A percentile compares a stretch with the other conserved stretches of the same genome.
Evolutionary conservation across 2,797 vertebrate genomes (phyloP).

Genomic region (Melanotaenia nigrans): DNA sequence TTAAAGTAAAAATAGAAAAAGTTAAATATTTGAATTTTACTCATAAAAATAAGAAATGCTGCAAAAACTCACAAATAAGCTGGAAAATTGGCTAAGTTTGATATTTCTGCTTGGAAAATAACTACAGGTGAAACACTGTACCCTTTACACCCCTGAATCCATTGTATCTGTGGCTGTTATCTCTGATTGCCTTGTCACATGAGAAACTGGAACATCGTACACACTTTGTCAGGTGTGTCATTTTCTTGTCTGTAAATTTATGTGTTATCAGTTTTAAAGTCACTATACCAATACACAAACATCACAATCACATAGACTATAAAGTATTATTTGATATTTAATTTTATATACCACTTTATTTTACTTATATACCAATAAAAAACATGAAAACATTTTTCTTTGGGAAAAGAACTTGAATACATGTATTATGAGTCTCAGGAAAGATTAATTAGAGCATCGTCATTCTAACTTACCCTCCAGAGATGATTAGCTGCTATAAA

Average conservation of each 20-base stretch:
- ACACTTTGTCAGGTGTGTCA: slow-evolving; percentile 5
- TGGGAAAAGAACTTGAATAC: background rate
- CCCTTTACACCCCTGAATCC: background rate
- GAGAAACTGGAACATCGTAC: background rate
- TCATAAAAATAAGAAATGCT: slow-evolving; percentile 3
- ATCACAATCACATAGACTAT: slow-evolving; percentile 24
- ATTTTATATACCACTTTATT: background rate
- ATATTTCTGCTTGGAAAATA: slow-evolving; percentile 8
- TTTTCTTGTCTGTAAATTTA: slow-evolving; percentile 11
- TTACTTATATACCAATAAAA: slow-evolving; percentile 12
- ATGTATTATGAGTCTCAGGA: slow-evolving; percentile 21
- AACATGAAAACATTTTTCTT: background rate
- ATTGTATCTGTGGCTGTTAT: background rate
- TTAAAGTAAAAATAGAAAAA: background rate
- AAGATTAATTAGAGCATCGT: slow-evolving; percentile 26
- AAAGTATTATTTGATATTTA: slow-evolving; percentile 7
- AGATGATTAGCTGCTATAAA: slow-evolving; percentile 37
- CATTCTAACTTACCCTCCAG: slow-evolving; percentile 31
- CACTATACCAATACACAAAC: slow-evolving; percentile 27
- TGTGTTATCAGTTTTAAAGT: slow-evolving; percentile 17
- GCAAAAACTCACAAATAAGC: slow-evolving; percentile 12
- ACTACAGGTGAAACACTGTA: background rate
- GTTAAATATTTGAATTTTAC: background rate
- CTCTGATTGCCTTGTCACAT: background rate
- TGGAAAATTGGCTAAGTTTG: slow-evolving; percentile 1